Base-by-base conservation (phyloP, 2,888 invertebrate species). In the Sclerodermus sp. region DNA sequence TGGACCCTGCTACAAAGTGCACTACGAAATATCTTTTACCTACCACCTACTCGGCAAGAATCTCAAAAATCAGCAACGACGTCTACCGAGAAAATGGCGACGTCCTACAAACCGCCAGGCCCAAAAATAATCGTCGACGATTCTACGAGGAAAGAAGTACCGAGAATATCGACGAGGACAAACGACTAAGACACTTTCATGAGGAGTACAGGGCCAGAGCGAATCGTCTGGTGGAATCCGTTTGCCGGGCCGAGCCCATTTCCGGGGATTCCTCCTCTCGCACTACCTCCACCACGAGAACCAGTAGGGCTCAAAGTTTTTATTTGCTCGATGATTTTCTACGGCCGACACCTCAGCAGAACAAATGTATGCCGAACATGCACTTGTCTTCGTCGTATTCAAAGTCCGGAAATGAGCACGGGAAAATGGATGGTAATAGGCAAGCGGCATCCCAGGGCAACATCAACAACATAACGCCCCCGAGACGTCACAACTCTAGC, bases 301-400 rank as follows among this genome's bases (percentile, higher is more conserved):
- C 78, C 2, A 73, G 68, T 16, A 64, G 77, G 15, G 79, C 81
- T 2, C 80, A 81, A 57, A 80, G 80, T 53, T 81, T 81, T 55
- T 81, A 81, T 65, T 73, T 81, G 10, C 66, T 81, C 16, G 81
- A 81, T 49, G 81, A 81, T 53, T 81, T 81, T 48, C 65, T 81
- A 39, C 71, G 76, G 13, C 81, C 79, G 0, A 72, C 72, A 48
- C 73, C 73, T 1, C 66, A 67, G 47, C 64, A 60, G 34, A 58
- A 38, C 52, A 68, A 59, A 53, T 66, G 49, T 52, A 76, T 73
- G 51, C 65, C 76, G 47, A 77, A 78, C 42, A 67, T 76, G 29
- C 78, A 78, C 48, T 52, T 77, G 43, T 73, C 78, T 1, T 76
- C 79, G 17, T 74, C 75, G 10, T 58, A 58, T 37, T 57, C 60